These are phyloP conservation scores for Marisa cornuarietis DNA, from an alignment of 1,140 invertebrate species.

Conservation along the genomic window DNA sequence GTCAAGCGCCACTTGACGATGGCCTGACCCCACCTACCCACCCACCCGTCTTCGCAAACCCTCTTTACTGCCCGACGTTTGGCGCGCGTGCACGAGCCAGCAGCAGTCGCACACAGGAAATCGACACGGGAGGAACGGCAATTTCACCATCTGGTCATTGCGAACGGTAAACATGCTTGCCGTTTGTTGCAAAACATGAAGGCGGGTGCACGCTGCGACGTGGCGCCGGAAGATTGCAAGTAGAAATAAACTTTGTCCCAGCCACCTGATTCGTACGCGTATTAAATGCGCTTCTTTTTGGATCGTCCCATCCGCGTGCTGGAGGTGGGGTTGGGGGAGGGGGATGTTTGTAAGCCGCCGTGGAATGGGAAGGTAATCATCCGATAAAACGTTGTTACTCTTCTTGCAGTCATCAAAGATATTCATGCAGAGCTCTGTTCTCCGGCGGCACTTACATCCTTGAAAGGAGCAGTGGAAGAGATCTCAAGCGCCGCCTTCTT, in stretches of 20 bases:
- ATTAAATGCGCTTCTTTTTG: neutral
- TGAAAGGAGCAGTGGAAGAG: too few relatives aligned
- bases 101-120: constrained; percentile 9
- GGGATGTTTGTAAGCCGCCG: neutral
- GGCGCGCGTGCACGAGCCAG: constrained; percentile 2
- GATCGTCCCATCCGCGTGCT: neutral
- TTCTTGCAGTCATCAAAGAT: too few relatives aligned
- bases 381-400: too few relatives aligned
- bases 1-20: too few relatives aligned
- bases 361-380: neutral
- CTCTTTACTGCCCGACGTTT: neutral
- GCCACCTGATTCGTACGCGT: neutral
- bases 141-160: constrained; percentile 19
- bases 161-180: constrained; percentile 7
- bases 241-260: constrained; percentile 17
- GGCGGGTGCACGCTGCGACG: neutral
- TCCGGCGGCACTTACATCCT: too few relatives aligned
- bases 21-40: too few relatives aligned
- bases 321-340: neutral
- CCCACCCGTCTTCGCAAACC: too few relatives aligned
- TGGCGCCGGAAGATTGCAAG: constrained; percentile 4
- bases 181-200: constrained; percentile 16
- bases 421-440: too few relatives aligned
- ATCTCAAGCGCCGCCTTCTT: too few relatives aligned
- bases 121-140: constrained; percentile 10